Evolutionary conservation across 2,888 invertebrate species (phyloP).

Genomic region (Acleris literana): DNA sequence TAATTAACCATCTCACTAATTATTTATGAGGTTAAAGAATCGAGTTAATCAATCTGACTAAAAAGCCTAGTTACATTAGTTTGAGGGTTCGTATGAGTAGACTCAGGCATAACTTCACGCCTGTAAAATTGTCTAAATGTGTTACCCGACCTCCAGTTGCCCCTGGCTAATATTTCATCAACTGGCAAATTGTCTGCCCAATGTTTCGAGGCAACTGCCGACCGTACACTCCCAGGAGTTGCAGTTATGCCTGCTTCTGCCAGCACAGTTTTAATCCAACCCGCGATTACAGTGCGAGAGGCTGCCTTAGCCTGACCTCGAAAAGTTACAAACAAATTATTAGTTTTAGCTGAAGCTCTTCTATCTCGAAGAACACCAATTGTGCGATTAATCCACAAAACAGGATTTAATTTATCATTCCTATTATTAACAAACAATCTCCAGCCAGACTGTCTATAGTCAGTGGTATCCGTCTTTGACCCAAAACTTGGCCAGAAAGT

Average conservation of each 20-base stretch:
- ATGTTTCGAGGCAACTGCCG: constrained; percentile 41
- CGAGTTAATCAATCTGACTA: background rate
- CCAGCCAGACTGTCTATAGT: constrained; percentile 38
- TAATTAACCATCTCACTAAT: background rate
- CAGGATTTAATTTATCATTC: constrained; percentile 32
- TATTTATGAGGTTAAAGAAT: background rate
- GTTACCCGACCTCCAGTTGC: constrained; percentile 38
- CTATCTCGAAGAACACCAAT: background rate
- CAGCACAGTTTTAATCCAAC: constrained; percentile 40
- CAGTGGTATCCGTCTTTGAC: constrained; percentile 39
- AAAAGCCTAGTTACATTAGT: background rate
- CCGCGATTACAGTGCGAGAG: constrained; percentile 37
- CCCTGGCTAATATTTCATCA: constrained; percentile 37
- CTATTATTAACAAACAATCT: constrained; percentile 22
- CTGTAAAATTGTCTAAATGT: constrained; percentile 39
- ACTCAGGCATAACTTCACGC: constrained; percentile 15
- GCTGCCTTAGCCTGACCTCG: constrained; percentile 33
- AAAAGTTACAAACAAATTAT: constrained; percentile 29
- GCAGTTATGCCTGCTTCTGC: constrained; percentile 37
- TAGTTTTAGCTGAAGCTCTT: constrained; percentile 4
- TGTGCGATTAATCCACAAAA: constrained; percentile 31
- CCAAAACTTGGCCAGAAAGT: constrained; percentile 37
- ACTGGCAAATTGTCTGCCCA: constrained; percentile 38
- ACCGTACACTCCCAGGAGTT: constrained; percentile 36
- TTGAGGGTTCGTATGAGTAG: background rate